Percentiles rank a stretch among this genome's conserved stretches.
Evolutionary conservation across 1,140 invertebrate species (phyloP).

Genomic region (Dryas iulia): DNA sequence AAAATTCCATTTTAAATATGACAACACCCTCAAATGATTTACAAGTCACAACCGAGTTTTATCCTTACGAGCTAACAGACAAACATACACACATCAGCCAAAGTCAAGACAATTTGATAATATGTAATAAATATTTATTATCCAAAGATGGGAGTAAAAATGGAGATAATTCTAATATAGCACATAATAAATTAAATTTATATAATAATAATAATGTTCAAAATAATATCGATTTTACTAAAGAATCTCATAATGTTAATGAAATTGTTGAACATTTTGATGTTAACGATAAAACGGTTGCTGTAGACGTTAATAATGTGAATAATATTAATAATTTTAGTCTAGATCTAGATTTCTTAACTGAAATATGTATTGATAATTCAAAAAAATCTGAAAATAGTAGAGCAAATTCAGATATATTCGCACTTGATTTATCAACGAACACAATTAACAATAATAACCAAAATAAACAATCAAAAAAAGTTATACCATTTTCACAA

Average conservation of each 20-base stretch:
- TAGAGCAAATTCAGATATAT: background rate
- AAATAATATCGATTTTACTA: background rate
- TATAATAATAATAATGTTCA: background rate
- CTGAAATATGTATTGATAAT: background rate
- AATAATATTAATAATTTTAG: background rate
- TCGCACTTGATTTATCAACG: background rate
- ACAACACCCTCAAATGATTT: background rate
- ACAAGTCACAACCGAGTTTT: background rate
- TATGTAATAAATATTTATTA: constrained; percentile 2
- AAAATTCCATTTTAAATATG: background rate
- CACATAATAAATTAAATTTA: background rate
- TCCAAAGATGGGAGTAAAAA: background rate
- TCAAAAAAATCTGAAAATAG: background rate
- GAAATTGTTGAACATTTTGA: background rate
- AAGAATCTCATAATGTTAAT: no score
- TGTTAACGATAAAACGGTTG: background rate
- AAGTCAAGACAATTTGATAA: constrained; percentile 18
- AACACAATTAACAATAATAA: background rate
- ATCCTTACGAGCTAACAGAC: background rate
- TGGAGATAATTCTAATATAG: background rate
- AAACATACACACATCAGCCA: constrained; percentile 20
- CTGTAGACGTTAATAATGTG: background rate
- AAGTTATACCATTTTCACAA: background rate
- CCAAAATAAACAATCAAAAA: background rate
- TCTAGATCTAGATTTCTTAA: background rate